A percentile compares a stretch with the other conserved stretches of the same genome.
Conservation (phyloP, 2,797 vertebrate species). For the Sarcophilus harrisii region DNA sequence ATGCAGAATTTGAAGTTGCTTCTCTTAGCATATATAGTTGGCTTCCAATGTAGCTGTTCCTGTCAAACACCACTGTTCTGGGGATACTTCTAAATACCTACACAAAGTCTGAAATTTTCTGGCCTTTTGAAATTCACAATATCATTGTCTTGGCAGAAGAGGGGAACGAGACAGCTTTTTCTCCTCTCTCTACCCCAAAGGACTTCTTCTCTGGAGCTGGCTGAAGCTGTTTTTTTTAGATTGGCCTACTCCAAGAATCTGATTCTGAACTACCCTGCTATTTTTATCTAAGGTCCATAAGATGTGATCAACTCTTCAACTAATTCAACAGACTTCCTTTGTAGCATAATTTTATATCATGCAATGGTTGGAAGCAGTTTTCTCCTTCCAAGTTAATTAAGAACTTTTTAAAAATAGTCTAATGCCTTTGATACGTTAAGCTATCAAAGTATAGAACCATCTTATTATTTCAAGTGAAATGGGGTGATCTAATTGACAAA, state of each 20-base stretch:
- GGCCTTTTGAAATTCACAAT: background rate
- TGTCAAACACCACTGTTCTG: background rate
- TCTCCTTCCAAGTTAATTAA: background rate
- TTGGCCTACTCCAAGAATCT: background rate
- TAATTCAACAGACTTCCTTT: background rate
- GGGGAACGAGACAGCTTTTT: background rate
- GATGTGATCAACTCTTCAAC: background rate
- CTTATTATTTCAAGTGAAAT: background rate
- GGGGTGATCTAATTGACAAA: background rate
- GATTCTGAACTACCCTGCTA: background rate
- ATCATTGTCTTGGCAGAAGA: background rate
- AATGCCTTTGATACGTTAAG: background rate
- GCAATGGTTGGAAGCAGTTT: background rate
- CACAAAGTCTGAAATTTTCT: background rate
- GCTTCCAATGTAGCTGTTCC: background rate
- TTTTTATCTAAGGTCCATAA: background rate
- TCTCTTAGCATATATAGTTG: background rate
- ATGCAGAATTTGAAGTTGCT: background rate
- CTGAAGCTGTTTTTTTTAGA: background rate
- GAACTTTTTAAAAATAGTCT: background rate
- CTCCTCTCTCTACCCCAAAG: background rate
- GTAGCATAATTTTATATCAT: background rate
- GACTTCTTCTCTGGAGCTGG: background rate
- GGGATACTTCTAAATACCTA: background rate
- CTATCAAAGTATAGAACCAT: background rate